Conservation (phyloP, 1,140 invertebrate genomes). For the Drosophila sucinea region DNA sequence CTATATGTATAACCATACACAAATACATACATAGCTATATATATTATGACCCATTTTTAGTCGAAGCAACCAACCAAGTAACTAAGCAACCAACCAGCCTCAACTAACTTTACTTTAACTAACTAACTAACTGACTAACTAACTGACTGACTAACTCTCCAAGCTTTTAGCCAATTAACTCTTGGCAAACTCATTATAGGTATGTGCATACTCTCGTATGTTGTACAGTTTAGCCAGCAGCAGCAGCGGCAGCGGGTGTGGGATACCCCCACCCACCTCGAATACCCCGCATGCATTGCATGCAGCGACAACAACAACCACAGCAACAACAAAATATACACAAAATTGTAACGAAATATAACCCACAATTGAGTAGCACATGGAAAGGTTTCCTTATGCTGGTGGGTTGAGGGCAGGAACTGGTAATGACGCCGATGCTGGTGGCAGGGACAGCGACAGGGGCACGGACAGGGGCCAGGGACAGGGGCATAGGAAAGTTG, state of each 20-base stretch:
- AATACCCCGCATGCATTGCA: slow-evolving; percentile 7
- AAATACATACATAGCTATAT: not conserved
- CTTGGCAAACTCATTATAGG: slow-evolving; percentile 12
- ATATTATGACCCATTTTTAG: slow-evolving; percentile 7
- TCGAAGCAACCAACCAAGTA: not conserved
- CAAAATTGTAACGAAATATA: slow-evolving; percentile 4
- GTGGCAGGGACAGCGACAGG: not conserved
- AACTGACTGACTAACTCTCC: slow-evolving; percentile 5
- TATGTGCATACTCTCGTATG: slow-evolving; percentile 6
- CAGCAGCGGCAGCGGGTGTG: not conserved
- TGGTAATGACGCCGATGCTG: not conserved
- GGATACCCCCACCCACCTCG: not conserved
- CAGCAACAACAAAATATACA: not conserved
- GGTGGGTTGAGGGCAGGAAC: slow-evolving; percentile 12
- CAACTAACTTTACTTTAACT: not conserved
- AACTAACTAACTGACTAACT: slow-evolving; percentile 3
- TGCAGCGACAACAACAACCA: not conserved
- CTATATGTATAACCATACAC: no score
- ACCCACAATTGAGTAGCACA: slow-evolving; percentile 12
- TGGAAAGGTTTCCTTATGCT: slow-evolving; percentile 6
- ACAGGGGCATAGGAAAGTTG: slow-evolving; percentile 5
- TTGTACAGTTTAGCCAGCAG: slow-evolving; percentile 5
- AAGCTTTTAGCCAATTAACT: slow-evolving; percentile 12
- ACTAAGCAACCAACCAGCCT: not conserved
- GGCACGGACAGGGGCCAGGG: not conserved